A percentile compares a stretch with the other conserved stretches of the same genome.
Conservation (phyloP, 2,888 invertebrate genomes). For the Eupithecia dodoneata region DNA sequence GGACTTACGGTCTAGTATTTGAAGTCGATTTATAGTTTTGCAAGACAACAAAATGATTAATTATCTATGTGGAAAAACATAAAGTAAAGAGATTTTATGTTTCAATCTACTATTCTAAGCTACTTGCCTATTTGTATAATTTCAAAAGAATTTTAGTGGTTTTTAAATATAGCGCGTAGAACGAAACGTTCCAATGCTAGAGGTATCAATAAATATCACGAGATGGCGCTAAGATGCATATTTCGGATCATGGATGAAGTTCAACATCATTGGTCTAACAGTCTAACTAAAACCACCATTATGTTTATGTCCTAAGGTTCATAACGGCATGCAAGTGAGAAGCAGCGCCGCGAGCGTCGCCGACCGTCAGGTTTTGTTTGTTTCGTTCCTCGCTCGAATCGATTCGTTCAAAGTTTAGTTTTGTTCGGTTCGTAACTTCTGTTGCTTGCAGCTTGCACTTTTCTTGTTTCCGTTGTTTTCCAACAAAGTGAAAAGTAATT, state of each 20-base stretch:
- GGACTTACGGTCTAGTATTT: too few relatives aligned
- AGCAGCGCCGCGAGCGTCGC: background rate
- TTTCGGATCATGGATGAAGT: too few relatives aligned
- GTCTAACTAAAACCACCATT: background rate
- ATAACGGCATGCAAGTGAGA: background rate
- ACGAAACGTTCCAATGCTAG: background rate
- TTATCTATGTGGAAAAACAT: too few relatives aligned
- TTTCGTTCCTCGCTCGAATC: background rate
- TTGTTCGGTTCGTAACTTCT: constrained; percentile 14
- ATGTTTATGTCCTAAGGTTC: background rate
- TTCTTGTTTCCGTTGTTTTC: constrained; percentile 11
- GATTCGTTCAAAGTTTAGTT: background rate
- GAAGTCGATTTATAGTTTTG: too few relatives aligned
- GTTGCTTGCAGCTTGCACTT: background rate
- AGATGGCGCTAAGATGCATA: constrained; percentile 21
- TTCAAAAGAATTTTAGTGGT: background rate
- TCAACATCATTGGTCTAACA: background rate
- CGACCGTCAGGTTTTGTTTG: background rate
- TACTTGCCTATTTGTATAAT: background rate
- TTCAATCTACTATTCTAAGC: background rate
- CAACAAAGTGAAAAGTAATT: constrained; percentile 33
- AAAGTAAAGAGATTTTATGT: too few relatives aligned
- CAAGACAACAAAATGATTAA: too few relatives aligned
- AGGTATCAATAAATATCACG: background rate
- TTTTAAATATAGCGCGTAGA: background rate